Evolutionary conservation across 35 echinoderm and acorn worm genomes (phyloP).

Genomic region (Hemicentrotus pulcherrimus): DNA sequence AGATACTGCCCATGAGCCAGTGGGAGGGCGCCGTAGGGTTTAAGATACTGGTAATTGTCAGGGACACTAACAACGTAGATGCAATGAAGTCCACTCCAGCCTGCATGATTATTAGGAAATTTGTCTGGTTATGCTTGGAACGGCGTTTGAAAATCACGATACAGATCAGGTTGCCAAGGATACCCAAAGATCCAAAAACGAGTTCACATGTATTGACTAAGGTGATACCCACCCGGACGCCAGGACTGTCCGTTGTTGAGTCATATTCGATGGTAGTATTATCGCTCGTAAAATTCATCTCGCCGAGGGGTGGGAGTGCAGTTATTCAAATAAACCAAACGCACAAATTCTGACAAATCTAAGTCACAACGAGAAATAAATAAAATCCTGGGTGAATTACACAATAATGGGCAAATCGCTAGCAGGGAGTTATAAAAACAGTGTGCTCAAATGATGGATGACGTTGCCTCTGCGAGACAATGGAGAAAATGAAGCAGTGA

Average conservation of each 20-base stretch:
- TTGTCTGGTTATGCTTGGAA: conserved; percentile 30
- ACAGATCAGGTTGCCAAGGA: conserved; percentile 54
- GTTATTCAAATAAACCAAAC: too few species aligned
- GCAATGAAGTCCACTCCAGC: conserved; percentile 30
- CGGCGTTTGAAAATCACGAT: conserved; percentile 4
- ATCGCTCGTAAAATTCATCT: neutral
- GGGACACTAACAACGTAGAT: conserved; percentile 19
- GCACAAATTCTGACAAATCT: too few species aligned
- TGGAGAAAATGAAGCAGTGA: too few species aligned
- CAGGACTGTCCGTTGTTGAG: neutral
- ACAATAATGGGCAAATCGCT: too few species aligned
- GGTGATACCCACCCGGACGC: neutral
- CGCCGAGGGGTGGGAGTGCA: neutral
- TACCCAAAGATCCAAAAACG: conserved; percentile 27
- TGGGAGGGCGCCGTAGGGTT: neutral
- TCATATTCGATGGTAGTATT: neutral
- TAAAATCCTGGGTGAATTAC: too few species aligned
- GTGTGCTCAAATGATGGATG: too few species aligned
- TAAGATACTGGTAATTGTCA: conserved; percentile 19
- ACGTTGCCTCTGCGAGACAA: too few species aligned
- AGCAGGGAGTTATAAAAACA: too few species aligned
- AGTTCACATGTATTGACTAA: conserved; percentile 23
- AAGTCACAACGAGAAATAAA: too few species aligned
- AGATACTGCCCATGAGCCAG: neutral
- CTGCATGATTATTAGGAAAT: conserved; percentile 57